Evolutionary conservation across 2,888 invertebrate species (phyloP).

Genomic region (Neocrepidodera transversa): DNA sequence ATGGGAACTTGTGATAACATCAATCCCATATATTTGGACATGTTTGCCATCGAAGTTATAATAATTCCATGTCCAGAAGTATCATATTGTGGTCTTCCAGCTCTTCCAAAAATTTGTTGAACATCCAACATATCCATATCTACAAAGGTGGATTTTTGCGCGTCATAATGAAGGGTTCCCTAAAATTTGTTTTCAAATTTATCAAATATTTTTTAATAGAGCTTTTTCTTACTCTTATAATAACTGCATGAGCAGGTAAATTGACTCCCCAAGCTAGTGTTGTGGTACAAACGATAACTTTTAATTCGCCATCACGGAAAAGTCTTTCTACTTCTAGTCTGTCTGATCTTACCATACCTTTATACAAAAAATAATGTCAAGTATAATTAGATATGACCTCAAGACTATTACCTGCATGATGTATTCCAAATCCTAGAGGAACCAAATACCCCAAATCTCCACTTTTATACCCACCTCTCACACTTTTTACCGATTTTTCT

Average conservation of each 20-base stretch:
- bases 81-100: constrained; percentile 98
- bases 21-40: constrained; percentile 91
- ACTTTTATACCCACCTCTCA: constrained; percentile 78
- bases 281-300: constrained; percentile 93
- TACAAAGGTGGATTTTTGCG: constrained; percentile 91
- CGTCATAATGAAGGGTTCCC: constrained; percentile 98
- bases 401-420: constrained; percentile 97
- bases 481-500: constrained; percentile 71
- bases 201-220: constrained; percentile 2
- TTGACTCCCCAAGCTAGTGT: constrained; percentile 99
- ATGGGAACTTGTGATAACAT: constrained; percentile 98
- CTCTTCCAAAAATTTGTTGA: constrained; percentile 97
- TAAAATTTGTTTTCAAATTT: constrained; percentile 57
- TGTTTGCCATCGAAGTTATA: constrained; percentile 89
- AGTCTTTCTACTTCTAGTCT: constrained; percentile 72
- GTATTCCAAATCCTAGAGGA: constrained; percentile 87
- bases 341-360: constrained; percentile 62
- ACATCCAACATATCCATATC: constrained; percentile 97
- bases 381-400: not conserved
- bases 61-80: constrained; percentile 94
- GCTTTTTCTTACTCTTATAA: constrained; percentile 79
- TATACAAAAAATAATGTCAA: not conserved
- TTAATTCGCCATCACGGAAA: constrained; percentile 86
- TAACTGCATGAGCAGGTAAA: constrained; percentile 96
- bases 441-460: constrained; percentile 85